Percentiles rank a stretch among this genome's conserved stretches.
Evolutionary conservation across 2,888 invertebrate species (phyloP).

Genomic region (Drosophila gaucha): DNA sequence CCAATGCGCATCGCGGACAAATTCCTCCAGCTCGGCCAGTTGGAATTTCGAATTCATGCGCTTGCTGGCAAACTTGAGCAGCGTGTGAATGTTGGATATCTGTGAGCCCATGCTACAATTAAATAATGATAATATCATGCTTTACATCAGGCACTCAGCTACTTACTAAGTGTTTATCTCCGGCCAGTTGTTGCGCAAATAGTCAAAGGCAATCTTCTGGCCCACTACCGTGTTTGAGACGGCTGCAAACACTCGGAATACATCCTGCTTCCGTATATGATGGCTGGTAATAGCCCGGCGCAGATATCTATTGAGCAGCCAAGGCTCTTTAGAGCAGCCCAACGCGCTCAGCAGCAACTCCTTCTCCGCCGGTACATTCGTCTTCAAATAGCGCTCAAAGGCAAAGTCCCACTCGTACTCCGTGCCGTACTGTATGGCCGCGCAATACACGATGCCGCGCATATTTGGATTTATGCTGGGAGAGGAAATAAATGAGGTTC

Average conservation of each 20-base stretch:
- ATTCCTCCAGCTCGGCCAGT: constrained; percentile 90
- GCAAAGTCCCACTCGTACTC: constrained; percentile 95
- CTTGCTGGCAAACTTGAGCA: constrained; percentile 90
- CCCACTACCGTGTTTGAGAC: constrained; percentile 92
- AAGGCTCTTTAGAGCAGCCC: constrained; percentile 93
- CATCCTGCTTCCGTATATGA: constrained; percentile 93
- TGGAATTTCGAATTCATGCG: constrained; percentile 91
- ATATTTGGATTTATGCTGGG: constrained; percentile 93
- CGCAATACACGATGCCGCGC: constrained; percentile 93
- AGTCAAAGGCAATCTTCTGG: constrained; percentile 92
- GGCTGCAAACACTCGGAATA: constrained; percentile 90
- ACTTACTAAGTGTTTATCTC: constrained; percentile 90
- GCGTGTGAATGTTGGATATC: constrained; percentile 88
- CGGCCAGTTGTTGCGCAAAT: constrained; percentile 91
- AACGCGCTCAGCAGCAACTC: constrained; percentile 91
- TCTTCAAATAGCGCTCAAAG: constrained; percentile 90
- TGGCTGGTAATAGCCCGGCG: constrained; percentile 90
- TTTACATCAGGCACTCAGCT: too few species aligned
- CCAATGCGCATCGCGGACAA: constrained; percentile 87
- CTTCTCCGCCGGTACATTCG: constrained; percentile 93
- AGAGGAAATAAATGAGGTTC: constrained; percentile 12
- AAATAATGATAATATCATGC: not conserved
- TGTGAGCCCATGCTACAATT: constrained; percentile 89
- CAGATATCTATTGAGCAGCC: constrained; percentile 90
- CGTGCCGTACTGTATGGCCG: constrained; percentile 92